Evolutionary conservation across 1,140 invertebrate genomes (phyloP).

Genomic region (Caenorhabditis brenneri): DNA sequence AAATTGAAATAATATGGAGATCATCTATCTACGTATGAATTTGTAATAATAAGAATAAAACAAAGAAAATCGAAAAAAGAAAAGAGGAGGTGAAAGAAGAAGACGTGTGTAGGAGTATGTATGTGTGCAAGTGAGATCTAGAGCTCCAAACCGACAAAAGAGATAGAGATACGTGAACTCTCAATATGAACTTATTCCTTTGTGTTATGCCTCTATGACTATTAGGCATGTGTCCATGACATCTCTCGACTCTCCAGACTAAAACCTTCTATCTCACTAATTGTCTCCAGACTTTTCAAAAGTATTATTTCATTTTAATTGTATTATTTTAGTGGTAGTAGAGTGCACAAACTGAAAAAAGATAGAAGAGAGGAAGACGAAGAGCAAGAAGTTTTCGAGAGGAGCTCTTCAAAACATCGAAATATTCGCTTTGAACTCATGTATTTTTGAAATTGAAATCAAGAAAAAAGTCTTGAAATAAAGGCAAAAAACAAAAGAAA

Average conservation of each 20-base stretch:
- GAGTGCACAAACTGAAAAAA: neutral
- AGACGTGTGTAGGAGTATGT: neutral
- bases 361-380: neutral
- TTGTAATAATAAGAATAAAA: neutral
- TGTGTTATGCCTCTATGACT: neutral
- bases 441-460: neutral
- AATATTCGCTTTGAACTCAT: neutral
- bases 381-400: neutral
- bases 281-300: constrained; percentile 41
- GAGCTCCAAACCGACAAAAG: neutral
- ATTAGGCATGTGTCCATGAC: constrained; percentile 20
- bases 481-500: neutral
- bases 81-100: neutral
- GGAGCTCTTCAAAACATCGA: neutral
- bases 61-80: neutral
- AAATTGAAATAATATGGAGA: neutral
- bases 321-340: constrained; percentile 13
- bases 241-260: neutral
- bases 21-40: neutral
- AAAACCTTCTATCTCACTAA: constrained; percentile 21
- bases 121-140: constrained; percentile 24
- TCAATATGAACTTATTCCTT: constrained; percentile 7
- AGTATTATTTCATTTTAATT: constrained; percentile 42
- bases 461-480: neutral
- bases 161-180: constrained; percentile 34